Evolutionary conservation across 1,140 invertebrate species (phyloP), one percentile per base, ranked within the genome.

Genomic region (Bombus ignitus): DNA sequence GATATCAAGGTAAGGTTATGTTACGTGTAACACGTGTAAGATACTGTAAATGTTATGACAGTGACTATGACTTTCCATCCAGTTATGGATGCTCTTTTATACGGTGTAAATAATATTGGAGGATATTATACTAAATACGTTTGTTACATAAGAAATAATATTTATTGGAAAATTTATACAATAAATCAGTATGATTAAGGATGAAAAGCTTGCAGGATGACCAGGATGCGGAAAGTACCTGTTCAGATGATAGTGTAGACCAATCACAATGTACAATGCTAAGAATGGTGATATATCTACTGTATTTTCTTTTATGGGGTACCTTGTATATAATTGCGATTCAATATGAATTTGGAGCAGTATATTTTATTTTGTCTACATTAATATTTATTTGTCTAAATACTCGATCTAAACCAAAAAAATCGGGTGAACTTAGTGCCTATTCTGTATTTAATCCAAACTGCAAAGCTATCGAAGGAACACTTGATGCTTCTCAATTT

Each of bases 361-460:
- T 99, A 3, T 99, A 97, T 94, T 97, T 99, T 91, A 96, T 98
- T 66, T 81, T 98, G 15, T 98, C 98, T 12, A 94, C 96, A 0
- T 95, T 99, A 73, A 92, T 98, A 89, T 96, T 98, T 37, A 98
- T 99, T 72, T 99, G 97, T 93, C 95, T 97, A 0, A 99, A 98
- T 93, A 98, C 98, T 59, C 95, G 98, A 72, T 97, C 97, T 8
- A 95, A 96, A 15, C 96, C 96, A 35, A 98, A 96, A 92, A 96
- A 96, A 81, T 94, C 93, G 70, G 97, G 97, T 59, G 98, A 99
- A 96, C 94, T 98, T 1, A 99, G 98, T 95, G 99, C 99, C 0
- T 99, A 99, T 94, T 99, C 99, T 80, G 99, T 99, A 0, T 99
- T 99, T 93, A 99, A 99, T 96, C 97, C 97, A 87, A 97, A 99